Conservation (phyloP, 1,140 invertebrate genomes). For the Uloborus diversus region DNA sequence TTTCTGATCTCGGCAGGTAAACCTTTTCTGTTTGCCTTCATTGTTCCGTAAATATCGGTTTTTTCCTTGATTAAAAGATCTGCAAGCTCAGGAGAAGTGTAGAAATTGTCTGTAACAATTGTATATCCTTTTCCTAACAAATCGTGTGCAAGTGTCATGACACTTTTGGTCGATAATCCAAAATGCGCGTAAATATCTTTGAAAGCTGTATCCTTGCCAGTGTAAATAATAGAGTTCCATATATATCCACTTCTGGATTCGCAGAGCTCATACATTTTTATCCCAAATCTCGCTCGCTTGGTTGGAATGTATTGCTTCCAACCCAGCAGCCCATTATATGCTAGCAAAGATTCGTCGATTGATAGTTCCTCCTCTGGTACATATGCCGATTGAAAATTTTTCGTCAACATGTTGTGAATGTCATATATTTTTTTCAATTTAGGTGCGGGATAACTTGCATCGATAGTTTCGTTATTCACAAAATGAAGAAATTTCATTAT, state of each 20-base stretch:
- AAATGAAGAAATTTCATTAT: conserved; percentile 12
- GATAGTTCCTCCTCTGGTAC: not conserved
- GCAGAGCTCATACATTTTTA: not conserved
- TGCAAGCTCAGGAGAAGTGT: not conserved
- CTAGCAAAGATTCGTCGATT: not conserved
- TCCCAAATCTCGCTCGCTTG: not conserved
- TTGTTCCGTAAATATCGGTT: not conserved
- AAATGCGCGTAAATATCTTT: not conserved
- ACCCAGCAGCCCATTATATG: not conserved
- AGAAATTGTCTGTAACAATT: not conserved
- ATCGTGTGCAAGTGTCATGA: not conserved
- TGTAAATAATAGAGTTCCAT: not conserved
- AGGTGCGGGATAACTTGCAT: not conserved
- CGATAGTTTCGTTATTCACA: not conserved
- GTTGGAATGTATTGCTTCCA: not conserved
- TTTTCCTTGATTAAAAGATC: not conserved
- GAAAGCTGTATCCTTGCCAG: not conserved
- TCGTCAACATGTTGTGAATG: not conserved
- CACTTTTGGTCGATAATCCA: not conserved
- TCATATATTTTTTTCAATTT: not conserved
- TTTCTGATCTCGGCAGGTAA: not conserved
- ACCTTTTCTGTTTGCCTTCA: not conserved
- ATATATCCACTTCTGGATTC: not conserved
- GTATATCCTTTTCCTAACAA: not conserved
- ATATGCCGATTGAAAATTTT: not conserved